Base-by-base conservation (phyloP, 2,797 vertebrate genomes). In the Leptatherina wallacei region DNA sequence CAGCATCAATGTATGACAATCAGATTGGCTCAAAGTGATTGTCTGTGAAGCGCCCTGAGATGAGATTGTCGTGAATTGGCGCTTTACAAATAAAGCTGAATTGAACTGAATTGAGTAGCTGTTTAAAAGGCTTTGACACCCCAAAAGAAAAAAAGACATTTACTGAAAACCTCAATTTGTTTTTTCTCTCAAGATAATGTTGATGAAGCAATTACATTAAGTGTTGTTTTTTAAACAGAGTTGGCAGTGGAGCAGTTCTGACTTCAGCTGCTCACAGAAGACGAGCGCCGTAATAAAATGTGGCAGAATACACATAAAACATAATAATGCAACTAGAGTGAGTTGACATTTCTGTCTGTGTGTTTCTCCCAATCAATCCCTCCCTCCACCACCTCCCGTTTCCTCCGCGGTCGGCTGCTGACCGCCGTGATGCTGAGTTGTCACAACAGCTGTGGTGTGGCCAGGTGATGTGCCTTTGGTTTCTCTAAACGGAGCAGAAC, bases 401-500 rank as follows among this genome's bases (percentile, higher is more conserved):
- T 71, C 42, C 38, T 74, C 36, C 38, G 67, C 44, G 52, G 70
- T 16, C 4, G 69, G 33, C 30, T 1, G n/a, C 47, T n/a, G 40
- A 69, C 55, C 29, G 8, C 49, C 57, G 59, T 72, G 64, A 76
- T 14, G 52, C 60, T 2, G 4, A 38, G n/a, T 24, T 87, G 75
- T 85, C 85, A 83, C 75, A 72, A 27, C 1, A 12, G 69, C 74
- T 75, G 36, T 10, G 40, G 62, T 13, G 55, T 30, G 18, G 55
- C 1, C 10, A 71, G 32, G 57, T 80, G 73, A 82, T 80, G 30
- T 60, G 79, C 67, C 64, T 81, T 85, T 40, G 62, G 65, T 75
- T 71, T 51, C 65, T 62, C 12, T 6, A 2, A 44, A 61, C 33
- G n/a, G 12, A 73, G 54, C 24, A 55, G 20, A 54, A 12, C 36